Base-by-base conservation (phyloP, 2,113 vertebrate genomes). In the Scartelaos histophorus region DNA sequence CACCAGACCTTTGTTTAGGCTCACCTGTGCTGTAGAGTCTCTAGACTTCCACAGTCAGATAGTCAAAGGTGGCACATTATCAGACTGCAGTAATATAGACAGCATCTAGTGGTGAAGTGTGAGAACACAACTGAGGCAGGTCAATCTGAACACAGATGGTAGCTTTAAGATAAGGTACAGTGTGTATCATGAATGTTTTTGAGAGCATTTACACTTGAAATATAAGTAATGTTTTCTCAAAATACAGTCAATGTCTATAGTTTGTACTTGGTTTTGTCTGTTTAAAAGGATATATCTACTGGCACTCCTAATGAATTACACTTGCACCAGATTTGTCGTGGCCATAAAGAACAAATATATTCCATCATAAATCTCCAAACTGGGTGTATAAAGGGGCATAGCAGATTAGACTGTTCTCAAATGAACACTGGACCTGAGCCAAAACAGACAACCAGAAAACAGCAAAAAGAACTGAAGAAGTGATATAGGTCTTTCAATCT, bases 361-460 rank as follows among this genome's bases (percentile, higher is more conserved):
- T 35, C 25, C 58, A 34, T 13, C 58, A 34, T 35, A 35, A 62
- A 62, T 62, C 25, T 17, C 13, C 58, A 34, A 62, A 78, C 66
- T 90, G 76, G 74, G 54, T 74, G 43, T 49, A 54, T 70, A 62
- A 16, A 67, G 54, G 0, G 16, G 67, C 66, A 5, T 66, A 6
- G 12, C 47, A 72, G 70, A 82, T 82, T 84, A 84, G 21, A 58
- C 51, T 70, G 67, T 75, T 73, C 47, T 46, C 43, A 22, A 81
- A 69, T 75, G 71, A 56, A 66, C 77, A 17, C 71, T 83, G 80
- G 78, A 83, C 25, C 54, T 15, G 19, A 70, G 80, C 73, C 86
- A 82, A 85, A 49, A 77, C 56, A 85, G 83, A 79, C 62, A 67
- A 62, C 51, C 43, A 34, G 67, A 45, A 64, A 22, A 56, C 38